Conservation (phyloP, 2,888 invertebrate species). For the Platycheirus albimanus region DNA sequence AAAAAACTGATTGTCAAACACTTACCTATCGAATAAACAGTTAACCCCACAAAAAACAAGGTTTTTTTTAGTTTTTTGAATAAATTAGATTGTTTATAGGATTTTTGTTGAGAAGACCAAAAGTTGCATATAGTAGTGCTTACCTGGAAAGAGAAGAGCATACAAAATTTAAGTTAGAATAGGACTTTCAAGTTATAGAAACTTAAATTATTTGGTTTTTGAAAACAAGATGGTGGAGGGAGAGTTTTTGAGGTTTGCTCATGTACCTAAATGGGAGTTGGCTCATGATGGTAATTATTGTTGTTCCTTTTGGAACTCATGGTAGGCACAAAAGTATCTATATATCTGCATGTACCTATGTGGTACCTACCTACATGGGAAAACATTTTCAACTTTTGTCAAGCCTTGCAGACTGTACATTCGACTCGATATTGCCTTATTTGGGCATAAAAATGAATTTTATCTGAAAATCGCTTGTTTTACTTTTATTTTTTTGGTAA, state of each 20-base stretch:
- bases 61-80: background rate
- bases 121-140: background rate
- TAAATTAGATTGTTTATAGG: slow-evolving; percentile 4
- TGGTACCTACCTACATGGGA: no score
- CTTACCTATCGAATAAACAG: slow-evolving; percentile 29
- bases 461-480: slow-evolving; percentile 8
- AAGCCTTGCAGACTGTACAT: slow-evolving; percentile 27
- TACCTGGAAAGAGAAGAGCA: slow-evolving; percentile 9
- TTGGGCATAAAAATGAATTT: slow-evolving; percentile 13
- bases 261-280: no score
- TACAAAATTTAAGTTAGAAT: background rate
- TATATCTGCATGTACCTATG: no score
- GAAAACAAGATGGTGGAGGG: no score
- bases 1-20: slow-evolving; percentile 20
- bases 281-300: no score
- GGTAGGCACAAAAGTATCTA: no score
- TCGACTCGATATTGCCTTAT: slow-evolving; percentile 4
- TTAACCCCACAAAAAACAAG: no score
- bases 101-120: background rate
- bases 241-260: no score
- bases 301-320: no score
- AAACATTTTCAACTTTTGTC: slow-evolving; percentile 15
- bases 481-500: slow-evolving; percentile 31
- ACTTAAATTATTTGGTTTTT: no score
- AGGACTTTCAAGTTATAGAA: no score